Evolutionary conservation across 2,113 vertebrate genomes (phyloP).

Genomic region (Peromyscus maniculatus): DNA sequence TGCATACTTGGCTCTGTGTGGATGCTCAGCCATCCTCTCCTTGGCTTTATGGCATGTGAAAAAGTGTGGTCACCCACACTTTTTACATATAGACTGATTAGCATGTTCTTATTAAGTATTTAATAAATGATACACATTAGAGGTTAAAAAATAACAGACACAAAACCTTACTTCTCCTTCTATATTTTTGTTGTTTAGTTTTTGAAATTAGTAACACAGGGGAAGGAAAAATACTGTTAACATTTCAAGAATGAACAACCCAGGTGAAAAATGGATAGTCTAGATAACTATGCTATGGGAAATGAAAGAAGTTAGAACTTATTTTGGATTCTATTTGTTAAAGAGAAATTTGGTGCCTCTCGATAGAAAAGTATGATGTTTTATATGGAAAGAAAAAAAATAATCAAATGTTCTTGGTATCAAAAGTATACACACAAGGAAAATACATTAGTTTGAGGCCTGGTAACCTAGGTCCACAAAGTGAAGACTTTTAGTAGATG

Average conservation of each 20-base stretch:
- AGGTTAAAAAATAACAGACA: not conserved
- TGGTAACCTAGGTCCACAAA: not conserved
- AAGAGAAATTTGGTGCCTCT: not conserved
- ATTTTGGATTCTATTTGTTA: not conserved
- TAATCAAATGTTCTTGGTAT: not conserved
- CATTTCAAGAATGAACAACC: not conserved
- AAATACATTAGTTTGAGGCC: not conserved
- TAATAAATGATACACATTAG: not conserved
- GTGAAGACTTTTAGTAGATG: not conserved
- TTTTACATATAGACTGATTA: not conserved
- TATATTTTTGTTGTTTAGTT: not conserved
- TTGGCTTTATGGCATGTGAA: not conserved
- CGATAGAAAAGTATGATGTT: not conserved
- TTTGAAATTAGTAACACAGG: not conserved
- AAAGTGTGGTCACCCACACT: not conserved
- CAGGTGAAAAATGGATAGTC: not conserved
- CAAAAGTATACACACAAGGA: not conserved
- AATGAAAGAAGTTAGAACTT: not conserved
- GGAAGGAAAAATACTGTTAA: not conserved
- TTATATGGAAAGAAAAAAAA: not conserved
- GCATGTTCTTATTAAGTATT: not conserved
- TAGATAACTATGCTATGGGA: not conserved
- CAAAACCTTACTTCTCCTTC: too few relatives aligned
- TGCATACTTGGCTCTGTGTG: not conserved
- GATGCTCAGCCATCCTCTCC: not conserved